phyloP scores from a whole-genome alignment of 2,797 vertebrate genomes.

The Eptatretus atami region DNA sequence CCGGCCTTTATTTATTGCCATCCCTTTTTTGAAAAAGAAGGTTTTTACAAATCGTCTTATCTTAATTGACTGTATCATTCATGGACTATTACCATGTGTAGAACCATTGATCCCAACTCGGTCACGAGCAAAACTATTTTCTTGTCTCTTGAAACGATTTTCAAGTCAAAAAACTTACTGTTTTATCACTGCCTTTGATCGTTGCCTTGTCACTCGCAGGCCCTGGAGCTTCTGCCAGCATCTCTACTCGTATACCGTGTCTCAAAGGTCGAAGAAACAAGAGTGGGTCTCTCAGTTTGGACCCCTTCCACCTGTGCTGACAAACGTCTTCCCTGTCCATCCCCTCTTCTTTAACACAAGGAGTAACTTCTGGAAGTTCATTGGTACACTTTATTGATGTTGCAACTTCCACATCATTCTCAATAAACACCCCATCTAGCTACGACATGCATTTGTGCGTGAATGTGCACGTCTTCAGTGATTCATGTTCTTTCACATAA shows the following conservation, averaged over 20 bases:
- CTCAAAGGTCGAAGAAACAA: slow-evolving; percentile 37
- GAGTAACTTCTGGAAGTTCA: slow-evolving; percentile 57
- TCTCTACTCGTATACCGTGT: slow-evolving; percentile 45
- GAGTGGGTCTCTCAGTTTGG: slow-evolving; percentile 35
- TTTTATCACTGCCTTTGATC: not conserved
- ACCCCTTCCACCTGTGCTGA: slow-evolving; percentile 23
- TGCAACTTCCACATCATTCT: no score
- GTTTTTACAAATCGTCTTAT: no score
- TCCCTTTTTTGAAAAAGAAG: no score
- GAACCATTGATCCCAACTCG: not conserved
- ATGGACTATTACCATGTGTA: no score
- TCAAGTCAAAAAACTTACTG: not conserved
- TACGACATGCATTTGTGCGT: no score
- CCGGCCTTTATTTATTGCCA: no score
- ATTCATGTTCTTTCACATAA: no score
- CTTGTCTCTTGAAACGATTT: fast-evolving
- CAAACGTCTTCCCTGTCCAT: slow-evolving; percentile 55
- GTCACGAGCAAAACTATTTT: not conserved
- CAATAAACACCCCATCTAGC: no score
- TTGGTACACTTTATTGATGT: slow-evolving; percentile 18
- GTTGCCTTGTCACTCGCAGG: slow-evolving; percentile 16
- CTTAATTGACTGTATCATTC: no score
- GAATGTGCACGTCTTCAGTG: no score
- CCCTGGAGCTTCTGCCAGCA: slow-evolving; percentile 52
- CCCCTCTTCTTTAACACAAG: slow-evolving; percentile 35